Evolutionary conservation across 1,140 invertebrate genomes (phyloP).

Genomic region (Sminthurinus signatus): DNA sequence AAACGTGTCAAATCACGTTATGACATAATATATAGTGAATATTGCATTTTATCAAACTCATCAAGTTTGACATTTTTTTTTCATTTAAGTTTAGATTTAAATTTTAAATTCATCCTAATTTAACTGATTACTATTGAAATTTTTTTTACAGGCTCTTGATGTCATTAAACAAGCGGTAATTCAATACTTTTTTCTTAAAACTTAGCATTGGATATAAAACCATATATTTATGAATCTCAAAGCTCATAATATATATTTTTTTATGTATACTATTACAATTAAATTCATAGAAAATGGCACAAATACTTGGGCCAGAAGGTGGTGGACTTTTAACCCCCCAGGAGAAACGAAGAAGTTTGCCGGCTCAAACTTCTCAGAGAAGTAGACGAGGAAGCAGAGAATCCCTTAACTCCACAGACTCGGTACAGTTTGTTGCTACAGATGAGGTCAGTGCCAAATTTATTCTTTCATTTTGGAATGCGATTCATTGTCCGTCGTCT

Average conservation of each 20-base stretch:
- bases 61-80: conserved; percentile 24
- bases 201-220: no score
- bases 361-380: conserved; percentile 46
- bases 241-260: no score
- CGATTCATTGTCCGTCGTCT: no score
- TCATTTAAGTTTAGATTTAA: no score
- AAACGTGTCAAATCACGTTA: no score
- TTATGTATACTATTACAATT: no score
- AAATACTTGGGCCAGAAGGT: conserved; percentile 54
- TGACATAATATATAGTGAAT: no score
- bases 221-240: no score
- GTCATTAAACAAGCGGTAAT: conserved; percentile 83
- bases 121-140: conserved; percentile 25
- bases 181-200: no score
- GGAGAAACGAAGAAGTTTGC: conserved; percentile 48
- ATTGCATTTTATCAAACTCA: no score
- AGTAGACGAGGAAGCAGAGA: conserved; percentile 52
- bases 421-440: conserved; percentile 53
- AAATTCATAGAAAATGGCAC: conserved; percentile 72
- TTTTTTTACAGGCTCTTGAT: conserved; percentile 64
- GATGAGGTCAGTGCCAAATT: conserved; percentile 54
- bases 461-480: not conserved
- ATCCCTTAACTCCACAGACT: conserved; percentile 58
- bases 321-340: conserved; percentile 41
- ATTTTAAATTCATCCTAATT: no score